Conservation (phyloP, 2,888 invertebrate species). For the Aplocera efformata region DNA sequence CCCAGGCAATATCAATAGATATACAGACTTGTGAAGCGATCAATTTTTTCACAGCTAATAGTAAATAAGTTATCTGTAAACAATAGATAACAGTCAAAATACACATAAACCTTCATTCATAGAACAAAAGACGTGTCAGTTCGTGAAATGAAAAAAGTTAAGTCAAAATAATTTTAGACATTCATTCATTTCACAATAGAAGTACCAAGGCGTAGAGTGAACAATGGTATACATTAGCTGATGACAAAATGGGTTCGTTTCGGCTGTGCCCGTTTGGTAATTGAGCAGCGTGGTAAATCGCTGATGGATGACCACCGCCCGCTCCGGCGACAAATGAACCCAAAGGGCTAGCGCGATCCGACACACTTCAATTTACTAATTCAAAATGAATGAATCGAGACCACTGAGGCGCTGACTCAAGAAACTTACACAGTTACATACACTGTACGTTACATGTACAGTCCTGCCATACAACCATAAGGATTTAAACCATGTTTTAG, state of each 20-base stretch:
- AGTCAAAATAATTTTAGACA: slow-evolving; percentile 27
- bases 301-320: slow-evolving; percentile 60
- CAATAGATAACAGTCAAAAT: background rate
- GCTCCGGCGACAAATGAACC: slow-evolving; percentile 40
- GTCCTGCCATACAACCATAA: no score
- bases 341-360: slow-evolving; percentile 48
- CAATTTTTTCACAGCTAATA: no score
- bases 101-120: background rate
- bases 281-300: slow-evolving; percentile 67
- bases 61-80: background rate
- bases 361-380: slow-evolving; percentile 49
- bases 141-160: slow-evolving; percentile 11
- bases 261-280: slow-evolving; percentile 53
- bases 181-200: slow-evolving; percentile 40
- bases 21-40: no score
- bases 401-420: slow-evolving; percentile 35
- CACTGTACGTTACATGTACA: no score
- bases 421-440: no score
- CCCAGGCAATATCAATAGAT: no score
- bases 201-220: slow-evolving; percentile 36
- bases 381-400: slow-evolving; percentile 48
- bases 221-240: slow-evolving; percentile 44
- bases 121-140: no score
- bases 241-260: slow-evolving; percentile 46
- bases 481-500: no score